Conservation (phyloP, 1,140 invertebrate species). For the Leptinotarsa defecta region DNA sequence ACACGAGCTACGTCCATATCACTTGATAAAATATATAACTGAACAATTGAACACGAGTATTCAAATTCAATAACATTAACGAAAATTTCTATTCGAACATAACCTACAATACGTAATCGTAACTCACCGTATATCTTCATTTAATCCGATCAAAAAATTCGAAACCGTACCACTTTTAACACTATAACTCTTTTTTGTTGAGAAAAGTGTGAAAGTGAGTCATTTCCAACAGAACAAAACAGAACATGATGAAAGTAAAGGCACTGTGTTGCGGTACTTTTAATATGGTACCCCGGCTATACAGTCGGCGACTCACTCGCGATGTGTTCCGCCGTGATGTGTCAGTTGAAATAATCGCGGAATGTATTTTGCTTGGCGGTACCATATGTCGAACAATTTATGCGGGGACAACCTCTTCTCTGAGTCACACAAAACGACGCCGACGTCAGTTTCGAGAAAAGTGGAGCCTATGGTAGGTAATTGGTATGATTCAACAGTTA, state of each 20-base stretch:
- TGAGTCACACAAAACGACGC: too few species aligned
- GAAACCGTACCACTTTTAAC: not conserved
- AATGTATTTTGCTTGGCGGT: not conserved
- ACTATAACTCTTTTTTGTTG: conserved; percentile 18
- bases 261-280: conserved; percentile 16
- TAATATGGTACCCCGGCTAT: not conserved
- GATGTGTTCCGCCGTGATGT: not conserved
- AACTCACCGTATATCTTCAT: not conserved
- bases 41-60: too few species aligned
- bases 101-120: not conserved
- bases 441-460: too few species aligned
- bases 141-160: not conserved
- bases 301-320: not conserved
- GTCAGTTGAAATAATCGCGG: conserved; percentile 5
- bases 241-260: conserved; percentile 16
- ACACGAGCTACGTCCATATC: too few species aligned
- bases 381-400: not conserved
- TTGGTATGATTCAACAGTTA: too few species aligned
- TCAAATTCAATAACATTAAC: too few species aligned
- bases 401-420: not conserved
- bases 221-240: conserved; percentile 29
- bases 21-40: too few species aligned
- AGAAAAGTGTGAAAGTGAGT: conserved; percentile 21
- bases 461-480: too few species aligned
- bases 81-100: not conserved